Conservation (phyloP, 2,888 invertebrate genomes). For the Athrips mouffetella region DNA sequence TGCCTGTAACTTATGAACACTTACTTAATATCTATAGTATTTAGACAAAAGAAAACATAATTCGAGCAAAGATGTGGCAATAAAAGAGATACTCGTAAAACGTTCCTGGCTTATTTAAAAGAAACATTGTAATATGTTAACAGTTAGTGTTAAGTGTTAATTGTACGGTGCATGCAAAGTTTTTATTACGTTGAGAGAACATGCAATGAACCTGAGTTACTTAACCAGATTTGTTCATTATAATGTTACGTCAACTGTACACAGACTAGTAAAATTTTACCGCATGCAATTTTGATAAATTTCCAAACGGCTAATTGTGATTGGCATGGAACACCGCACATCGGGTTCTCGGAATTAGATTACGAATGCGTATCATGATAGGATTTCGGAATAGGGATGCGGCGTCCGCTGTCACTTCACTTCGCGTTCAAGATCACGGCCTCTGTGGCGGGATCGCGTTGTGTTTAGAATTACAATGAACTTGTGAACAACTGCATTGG, state of each 20-base stretch:
- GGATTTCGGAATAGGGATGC: conserved; percentile 46
- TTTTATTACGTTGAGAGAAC: conserved; percentile 13
- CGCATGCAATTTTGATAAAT: conserved; percentile 1
- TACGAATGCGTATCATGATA: conserved; percentile 38
- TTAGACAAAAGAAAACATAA: neutral
- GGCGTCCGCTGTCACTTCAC: conserved; percentile 44
- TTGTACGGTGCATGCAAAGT: conserved; percentile 3
- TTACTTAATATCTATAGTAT: too few species aligned
- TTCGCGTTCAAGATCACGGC: conserved; percentile 62
- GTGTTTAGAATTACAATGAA: conserved; percentile 63
- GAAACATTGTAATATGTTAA: conserved; percentile 2
- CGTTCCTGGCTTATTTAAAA: neutral
- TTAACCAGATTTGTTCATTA: conserved; percentile 3
- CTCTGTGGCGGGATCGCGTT: conserved; percentile 58
- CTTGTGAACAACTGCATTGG: conserved; percentile 45
- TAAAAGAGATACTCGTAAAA: neutral
- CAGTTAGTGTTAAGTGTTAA: neutral
- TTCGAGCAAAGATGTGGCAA: neutral
- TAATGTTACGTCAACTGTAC: neutral
- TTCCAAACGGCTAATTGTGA: conserved; percentile 29
- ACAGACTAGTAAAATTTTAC: neutral
- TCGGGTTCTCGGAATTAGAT: conserved; percentile 34
- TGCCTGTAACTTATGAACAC: too few species aligned
- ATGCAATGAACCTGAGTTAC: neutral
- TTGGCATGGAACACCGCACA: conserved; percentile 25